phyloP scores from a whole-genome alignment of 2,888 invertebrate genomes.

The Trachelus iudaicus region DNA sequence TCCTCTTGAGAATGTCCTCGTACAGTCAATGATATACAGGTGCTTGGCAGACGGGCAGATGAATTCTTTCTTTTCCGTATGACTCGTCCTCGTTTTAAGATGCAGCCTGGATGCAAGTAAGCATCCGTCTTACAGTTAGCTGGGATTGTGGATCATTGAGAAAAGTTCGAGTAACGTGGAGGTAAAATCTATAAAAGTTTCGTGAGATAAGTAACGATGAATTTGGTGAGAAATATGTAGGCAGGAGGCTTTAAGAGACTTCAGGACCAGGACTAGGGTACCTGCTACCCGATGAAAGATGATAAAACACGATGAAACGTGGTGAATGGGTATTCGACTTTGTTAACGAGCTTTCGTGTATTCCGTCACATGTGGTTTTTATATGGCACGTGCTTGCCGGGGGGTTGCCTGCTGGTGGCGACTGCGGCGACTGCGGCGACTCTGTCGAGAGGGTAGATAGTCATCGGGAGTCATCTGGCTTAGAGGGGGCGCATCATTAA shows the following conservation, averaged over 20 bases:
- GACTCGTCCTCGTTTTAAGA: not conserved
- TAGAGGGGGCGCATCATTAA: constrained; percentile 53
- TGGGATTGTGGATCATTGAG: not conserved
- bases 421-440: not conserved
- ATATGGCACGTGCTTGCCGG: constrained; percentile 50
- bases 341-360: constrained; percentile 36
- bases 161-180: not conserved
- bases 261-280: constrained; percentile 8
- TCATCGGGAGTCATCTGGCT: constrained; percentile 63
- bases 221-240: not conserved
- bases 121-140: not conserved
- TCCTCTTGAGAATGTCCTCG: not conserved
- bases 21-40: not conserved
- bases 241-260: not conserved
- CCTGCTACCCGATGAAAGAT: not conserved
- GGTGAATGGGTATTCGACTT: not conserved
- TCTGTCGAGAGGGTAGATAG: constrained; percentile 57
- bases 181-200: not conserved
- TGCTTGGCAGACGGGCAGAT: not conserved
- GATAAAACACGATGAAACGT: not conserved
- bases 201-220: not conserved
- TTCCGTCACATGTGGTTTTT: constrained; percentile 43
- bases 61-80: constrained; percentile 18
- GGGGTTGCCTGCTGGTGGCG: constrained; percentile 59
- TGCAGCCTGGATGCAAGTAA: constrained; percentile 1